Evolutionary conservation across 2,797 vertebrate species (phyloP).

Genomic region (Aratinga solstitialis): DNA sequence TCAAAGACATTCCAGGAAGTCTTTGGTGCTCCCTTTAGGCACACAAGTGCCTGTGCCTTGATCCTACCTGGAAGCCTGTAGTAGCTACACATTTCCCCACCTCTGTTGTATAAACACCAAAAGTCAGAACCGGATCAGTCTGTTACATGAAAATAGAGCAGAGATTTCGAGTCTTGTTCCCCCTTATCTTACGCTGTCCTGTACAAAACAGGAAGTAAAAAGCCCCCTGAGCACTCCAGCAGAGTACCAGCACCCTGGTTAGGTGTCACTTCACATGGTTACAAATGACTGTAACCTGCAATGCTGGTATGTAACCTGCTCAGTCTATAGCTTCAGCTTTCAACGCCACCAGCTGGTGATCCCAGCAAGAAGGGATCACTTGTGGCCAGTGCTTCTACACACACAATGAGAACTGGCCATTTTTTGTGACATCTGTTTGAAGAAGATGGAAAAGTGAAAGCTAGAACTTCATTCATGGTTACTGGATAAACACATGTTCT

Average conservation of each 20-base stretch:
- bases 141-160: not conserved
- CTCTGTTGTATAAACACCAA: not conserved
- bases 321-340: rapidly evolving
- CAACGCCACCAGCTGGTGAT: not conserved
- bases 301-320: not conserved
- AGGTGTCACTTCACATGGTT: not conserved
- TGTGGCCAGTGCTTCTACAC: not conserved
- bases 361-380: not conserved
- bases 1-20: not conserved
- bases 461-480: not conserved
- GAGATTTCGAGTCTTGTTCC: not conserved
- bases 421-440: not conserved
- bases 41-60: not conserved
- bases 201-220: not conserved
- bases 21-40: not conserved
- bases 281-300: not conserved
- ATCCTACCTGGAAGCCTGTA: not conserved
- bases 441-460: not conserved
- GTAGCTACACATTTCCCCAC: rapidly evolving
- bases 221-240: not conserved
- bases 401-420: not conserved
- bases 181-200: rapidly evolving
- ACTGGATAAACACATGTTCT: rapidly evolving
- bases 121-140: not conserved
- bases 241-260: not conserved